Conservation (phyloP, 2,888 invertebrate genomes). For the Pilophorus perplexus region DNA sequence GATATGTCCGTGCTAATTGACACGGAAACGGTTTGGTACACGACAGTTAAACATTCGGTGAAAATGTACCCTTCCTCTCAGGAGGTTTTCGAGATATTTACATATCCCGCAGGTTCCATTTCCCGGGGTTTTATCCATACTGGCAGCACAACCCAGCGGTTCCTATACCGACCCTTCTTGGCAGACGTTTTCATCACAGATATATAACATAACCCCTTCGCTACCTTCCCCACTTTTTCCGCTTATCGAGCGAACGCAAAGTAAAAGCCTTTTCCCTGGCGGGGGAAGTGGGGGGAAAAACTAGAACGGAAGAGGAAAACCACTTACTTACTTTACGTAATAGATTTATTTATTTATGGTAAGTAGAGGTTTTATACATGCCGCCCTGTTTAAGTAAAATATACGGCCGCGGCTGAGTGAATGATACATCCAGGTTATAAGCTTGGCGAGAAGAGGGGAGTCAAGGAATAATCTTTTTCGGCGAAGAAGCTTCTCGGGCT, state of each 20-base stretch:
- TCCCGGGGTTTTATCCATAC: no score
- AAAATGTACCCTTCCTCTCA: no score
- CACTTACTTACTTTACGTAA: slow-evolving; percentile 30
- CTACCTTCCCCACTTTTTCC: background rate
- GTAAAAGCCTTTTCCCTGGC: background rate
- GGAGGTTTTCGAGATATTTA: no score
- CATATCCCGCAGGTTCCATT: no score
- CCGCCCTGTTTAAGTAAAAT: slow-evolving; percentile 30
- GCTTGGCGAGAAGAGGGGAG: background rate
- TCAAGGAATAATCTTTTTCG: slow-evolving; percentile 17
- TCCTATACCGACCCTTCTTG: background rate
- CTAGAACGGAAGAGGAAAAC: slow-evolving; percentile 16
- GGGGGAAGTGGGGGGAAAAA: background rate
- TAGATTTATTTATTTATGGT: slow-evolving; percentile 38
- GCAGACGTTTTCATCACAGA: background rate
- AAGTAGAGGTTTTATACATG: slow-evolving; percentile 36
- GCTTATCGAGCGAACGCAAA: slow-evolving; percentile 1
- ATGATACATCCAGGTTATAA: slow-evolving; percentile 34
- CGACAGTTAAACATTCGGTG: no score
- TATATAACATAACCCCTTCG: background rate
- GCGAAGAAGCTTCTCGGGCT: no score
- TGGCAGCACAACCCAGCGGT: no score
- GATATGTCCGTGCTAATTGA: no score
- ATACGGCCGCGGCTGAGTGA: slow-evolving; percentile 28
- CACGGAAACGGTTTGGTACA: no score